Base-by-base conservation (phyloP, 2,888 invertebrate species). In the Tenthredo scrophulariae region DNA sequence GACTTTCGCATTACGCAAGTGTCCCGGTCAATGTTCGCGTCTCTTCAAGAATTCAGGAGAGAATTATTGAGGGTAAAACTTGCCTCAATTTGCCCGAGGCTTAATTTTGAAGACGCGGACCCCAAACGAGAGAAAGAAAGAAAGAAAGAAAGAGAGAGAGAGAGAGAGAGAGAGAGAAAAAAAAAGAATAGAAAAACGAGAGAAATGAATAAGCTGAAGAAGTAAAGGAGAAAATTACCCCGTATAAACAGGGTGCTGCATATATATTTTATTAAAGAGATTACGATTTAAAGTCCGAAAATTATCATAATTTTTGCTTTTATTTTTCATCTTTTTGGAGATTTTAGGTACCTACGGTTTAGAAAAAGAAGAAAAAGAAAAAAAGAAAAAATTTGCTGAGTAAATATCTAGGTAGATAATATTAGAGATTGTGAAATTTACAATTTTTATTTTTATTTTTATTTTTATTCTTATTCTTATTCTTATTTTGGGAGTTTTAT, bases 1-100 rank as follows among this genome's bases (percentile, higher is more conserved):
- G 80, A 80, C 80, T 80, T 80, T 80, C 80, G 80, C 58, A 15
- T 80, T 80, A 80, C 80, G 80, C 80, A 80, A 80, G 62, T 80
- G 22, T 54, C 40, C 5, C 62, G 80, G 80, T 80, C 80, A 80
- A 80, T 80, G 80, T 58, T 80, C 80, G 62, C 58, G 15, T 54
- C 54, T 26, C 18, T 50, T 54, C 15, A 54, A 54, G 50, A 50
- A 50, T 33, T 18, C 29, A 15, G 18, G 18, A 67, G n/a, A 29
- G 50, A 74, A 74, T 54, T 77, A 50, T 13, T 77, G 6, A 40
- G 50, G n/a, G 29, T 29, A 18, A 54, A 29, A 77, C 77, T 75
- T 46, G 46, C 29, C 75, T 75, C 46, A 46, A 75, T 75, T 75
- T 26, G 43, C 75, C 46, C 46, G 75, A 43, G 72, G 72, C 72